A percentile compares a stretch with the other conserved stretches of the same genome.
These are phyloP conservation scores for Trichogramma pretiosum DNA, from an alignment of 1,140 invertebrate species.

Conservation along the genomic window DNA sequence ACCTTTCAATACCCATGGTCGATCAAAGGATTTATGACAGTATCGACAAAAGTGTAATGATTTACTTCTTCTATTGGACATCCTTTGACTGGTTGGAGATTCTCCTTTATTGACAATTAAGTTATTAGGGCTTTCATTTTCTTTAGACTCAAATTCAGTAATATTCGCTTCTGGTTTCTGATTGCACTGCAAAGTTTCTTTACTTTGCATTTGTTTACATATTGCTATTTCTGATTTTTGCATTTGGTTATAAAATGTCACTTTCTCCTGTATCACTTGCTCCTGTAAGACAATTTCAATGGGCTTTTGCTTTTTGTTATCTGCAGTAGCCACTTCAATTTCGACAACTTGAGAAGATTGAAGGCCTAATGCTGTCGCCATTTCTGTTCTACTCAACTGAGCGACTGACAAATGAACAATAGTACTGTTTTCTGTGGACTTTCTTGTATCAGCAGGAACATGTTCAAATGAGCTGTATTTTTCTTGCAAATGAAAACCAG, in stretches of 20 bases:
- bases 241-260: neutral
- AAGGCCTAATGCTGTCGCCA: no score
- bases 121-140: constrained; percentile 6
- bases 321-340: neutral
- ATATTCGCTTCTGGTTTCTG: neutral
- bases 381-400: no score
- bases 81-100: constrained; percentile 14
- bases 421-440: no score
- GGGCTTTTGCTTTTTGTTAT: no score
- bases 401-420: no score
- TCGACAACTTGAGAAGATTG: no score
- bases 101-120: constrained; percentile 12
- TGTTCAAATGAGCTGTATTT: no score
- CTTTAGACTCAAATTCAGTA: no score
- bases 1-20: constrained; percentile 62
- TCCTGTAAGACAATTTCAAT: neutral
- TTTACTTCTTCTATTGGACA: constrained; percentile 34
- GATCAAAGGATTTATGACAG: constrained; percentile 50
- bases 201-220: constrained; percentile 1
- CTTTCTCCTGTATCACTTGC: neutral
- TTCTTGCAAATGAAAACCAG: no score
- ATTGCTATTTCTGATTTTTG: neutral
- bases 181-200: constrained; percentile 13
- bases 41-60: constrained; percentile 42
- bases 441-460: no score